Evolutionary conservation across 2,888 invertebrate genomes (phyloP).

Genomic region (Hypercompe scribonia): DNA sequence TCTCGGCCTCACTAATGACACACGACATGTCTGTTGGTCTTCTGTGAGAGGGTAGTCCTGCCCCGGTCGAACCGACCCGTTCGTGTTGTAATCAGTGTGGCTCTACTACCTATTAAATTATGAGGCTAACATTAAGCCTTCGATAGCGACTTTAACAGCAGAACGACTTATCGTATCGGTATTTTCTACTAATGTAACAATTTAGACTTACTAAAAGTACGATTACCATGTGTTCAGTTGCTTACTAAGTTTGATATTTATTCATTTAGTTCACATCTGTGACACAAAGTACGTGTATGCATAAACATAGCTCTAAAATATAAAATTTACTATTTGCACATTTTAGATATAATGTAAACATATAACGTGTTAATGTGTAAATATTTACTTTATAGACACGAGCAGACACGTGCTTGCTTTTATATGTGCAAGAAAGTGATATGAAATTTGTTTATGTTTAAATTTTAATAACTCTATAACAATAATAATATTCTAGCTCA

Average conservation of each 20-base stretch:
- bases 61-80: no score
- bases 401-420: constrained; percentile 4
- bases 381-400: constrained; percentile 9
- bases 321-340: constrained; percentile 6
- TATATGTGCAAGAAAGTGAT: constrained; percentile 1
- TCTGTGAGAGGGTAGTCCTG: no score
- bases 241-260: not conserved
- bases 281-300: not conserved
- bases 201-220: no score
- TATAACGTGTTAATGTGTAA: constrained; percentile 8
- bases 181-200: no score
- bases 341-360: constrained; percentile 15
- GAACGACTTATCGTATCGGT: no score
- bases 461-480: not conserved
- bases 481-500: not conserved
- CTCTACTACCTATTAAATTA: no score
- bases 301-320: constrained; percentile 18
- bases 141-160: no score
- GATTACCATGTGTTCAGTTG: no score
- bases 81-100: no score
- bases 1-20: no score
- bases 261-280: constrained; percentile 8
- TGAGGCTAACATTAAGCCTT: no score
- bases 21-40: no score
- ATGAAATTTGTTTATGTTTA: not conserved